Conservation (phyloP, 1,140 invertebrate genomes). For the Metaphire vulgaris region DNA sequence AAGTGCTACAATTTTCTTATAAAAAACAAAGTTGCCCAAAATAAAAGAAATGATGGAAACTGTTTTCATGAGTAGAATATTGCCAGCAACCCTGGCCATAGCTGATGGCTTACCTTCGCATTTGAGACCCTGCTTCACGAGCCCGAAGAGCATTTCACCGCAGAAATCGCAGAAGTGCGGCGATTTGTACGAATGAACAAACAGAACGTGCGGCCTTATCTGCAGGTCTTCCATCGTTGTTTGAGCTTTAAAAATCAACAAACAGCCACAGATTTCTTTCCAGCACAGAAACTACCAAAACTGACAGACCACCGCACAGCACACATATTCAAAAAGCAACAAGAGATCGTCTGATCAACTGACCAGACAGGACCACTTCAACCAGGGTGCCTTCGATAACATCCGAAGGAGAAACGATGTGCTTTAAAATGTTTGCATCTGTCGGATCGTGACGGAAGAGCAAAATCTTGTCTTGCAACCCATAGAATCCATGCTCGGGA, state of each 20-base stretch:
- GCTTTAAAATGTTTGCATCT: slow-evolving; percentile 82
- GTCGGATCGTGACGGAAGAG: slow-evolving; percentile 92
- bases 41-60: too few relatives aligned
- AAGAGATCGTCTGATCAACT: too few relatives aligned
- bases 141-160: slow-evolving; percentile 97
- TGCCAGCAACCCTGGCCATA: too few relatives aligned
- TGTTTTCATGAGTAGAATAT: too few relatives aligned
- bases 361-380: slow-evolving; percentile 88
- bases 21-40: too few relatives aligned
- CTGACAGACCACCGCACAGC: too few relatives aligned
- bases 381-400: slow-evolving; percentile 86
- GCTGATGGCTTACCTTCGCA: slow-evolving; percentile 89
- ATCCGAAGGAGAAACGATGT: slow-evolving; percentile 75
- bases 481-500: slow-evolving; percentile 85
- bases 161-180: slow-evolving; percentile 97
- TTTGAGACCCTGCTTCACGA: slow-evolving; percentile 95
- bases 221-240: slow-evolving; percentile 65
- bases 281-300: too few relatives aligned
- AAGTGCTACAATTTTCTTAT: too few relatives aligned
- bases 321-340: too few relatives aligned
- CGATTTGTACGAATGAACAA: slow-evolving; percentile 94
- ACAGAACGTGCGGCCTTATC: slow-evolving; percentile 79
- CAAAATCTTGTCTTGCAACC: slow-evolving; percentile 65
- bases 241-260: slow-evolving; percentile 63
- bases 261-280: too few relatives aligned